Percentiles rank a stretch among this genome's conserved stretches.
phyloP scores from a whole-genome alignment of 1,140 invertebrate genomes.

The Paralvinella palmiformis region DNA sequence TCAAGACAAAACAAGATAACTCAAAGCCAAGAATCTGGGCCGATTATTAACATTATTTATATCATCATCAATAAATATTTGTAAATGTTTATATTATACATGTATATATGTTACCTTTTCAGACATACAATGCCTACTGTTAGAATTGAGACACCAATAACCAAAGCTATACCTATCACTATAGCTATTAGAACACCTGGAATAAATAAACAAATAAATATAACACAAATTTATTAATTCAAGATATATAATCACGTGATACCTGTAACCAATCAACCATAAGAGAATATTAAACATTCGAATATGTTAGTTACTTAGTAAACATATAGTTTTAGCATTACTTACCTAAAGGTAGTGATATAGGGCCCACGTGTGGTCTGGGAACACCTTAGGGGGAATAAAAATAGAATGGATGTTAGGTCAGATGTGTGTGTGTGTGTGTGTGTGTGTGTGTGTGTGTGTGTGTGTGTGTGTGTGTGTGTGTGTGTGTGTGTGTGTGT shows the following conservation, averaged over 20 bases:
- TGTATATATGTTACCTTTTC: constrained; percentile 10
- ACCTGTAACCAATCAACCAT: no score
- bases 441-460: constrained; percentile 19
- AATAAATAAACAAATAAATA: neutral
- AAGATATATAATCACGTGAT: no score
- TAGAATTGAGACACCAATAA: constrained; percentile 18
- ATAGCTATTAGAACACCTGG: constrained; percentile 16
- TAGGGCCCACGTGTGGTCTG: neutral
- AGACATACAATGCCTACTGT: constrained; percentile 7
- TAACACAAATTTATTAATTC: neutral
- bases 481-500: constrained; percentile 24
- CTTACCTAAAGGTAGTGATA: constrained; percentile 2
- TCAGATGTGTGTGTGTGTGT: neutral
- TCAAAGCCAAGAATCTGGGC: no score
- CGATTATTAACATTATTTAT: no score
- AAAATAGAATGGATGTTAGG: neutral
- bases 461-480: constrained; percentile 23
- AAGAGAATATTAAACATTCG: no score
- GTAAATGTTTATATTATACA: no score
- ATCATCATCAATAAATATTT: no score
- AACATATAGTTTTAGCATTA: neutral
- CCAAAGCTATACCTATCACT: constrained; percentile 12
- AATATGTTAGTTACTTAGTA: no score
- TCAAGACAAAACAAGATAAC: no score
- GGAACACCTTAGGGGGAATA: neutral